Evolutionary conservation across 2,888 invertebrate genomes (phyloP).

Genomic region (Thereva nobilitata): DNA sequence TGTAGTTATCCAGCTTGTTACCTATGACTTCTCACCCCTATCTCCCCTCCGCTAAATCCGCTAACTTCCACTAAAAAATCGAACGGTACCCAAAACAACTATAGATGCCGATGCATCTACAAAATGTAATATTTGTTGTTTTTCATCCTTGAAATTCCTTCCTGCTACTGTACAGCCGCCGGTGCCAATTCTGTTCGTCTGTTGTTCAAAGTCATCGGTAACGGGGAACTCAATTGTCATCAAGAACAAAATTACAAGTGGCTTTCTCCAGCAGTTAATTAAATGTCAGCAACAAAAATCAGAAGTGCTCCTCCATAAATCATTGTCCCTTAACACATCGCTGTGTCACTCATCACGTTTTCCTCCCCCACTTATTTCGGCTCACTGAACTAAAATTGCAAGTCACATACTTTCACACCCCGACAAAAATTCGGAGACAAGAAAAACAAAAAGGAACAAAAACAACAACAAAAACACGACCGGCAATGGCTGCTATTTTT

Average conservation of each 20-base stretch:
- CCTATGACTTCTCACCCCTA: too few relatives aligned
- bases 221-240: conserved; percentile 12
- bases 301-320: conserved; percentile 44
- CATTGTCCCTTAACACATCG: conserved; percentile 44
- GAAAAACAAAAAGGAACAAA: conserved; percentile 23
- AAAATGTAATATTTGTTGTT: too few relatives aligned
- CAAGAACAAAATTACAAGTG: conserved; percentile 16
- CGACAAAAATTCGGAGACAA: conserved; percentile 34
- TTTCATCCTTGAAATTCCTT: too few relatives aligned
- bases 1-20: too few relatives aligned
- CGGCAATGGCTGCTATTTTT: conserved; percentile 38
- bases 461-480: background rate
- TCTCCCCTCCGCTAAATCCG: too few relatives aligned
- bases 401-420: conserved; percentile 48
- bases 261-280: conserved; percentile 44
- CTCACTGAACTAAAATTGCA: conserved; percentile 47
- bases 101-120: too few relatives aligned
- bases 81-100: too few relatives aligned
- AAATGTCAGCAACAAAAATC: conserved; percentile 48
- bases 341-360: conserved; percentile 46
- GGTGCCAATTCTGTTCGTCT: too few relatives aligned
- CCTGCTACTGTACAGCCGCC: too few relatives aligned
- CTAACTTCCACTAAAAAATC: too few relatives aligned
- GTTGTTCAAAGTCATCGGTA: conserved; percentile 16
- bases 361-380: conserved; percentile 44